Base-by-base conservation (phyloP, 2,888 invertebrate genomes). In the Dryobotodes eremita region DNA sequence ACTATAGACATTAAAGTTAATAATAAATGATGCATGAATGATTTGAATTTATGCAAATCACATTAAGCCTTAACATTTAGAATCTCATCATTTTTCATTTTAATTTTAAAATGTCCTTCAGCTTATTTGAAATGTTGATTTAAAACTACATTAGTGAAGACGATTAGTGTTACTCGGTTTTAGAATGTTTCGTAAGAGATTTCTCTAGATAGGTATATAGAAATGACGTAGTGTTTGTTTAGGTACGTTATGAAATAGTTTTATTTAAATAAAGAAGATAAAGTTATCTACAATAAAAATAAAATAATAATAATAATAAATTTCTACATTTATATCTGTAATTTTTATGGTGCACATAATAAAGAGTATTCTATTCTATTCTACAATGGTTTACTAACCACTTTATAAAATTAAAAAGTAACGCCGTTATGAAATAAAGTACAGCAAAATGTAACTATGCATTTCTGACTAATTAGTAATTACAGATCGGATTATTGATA, bases 11-110 rank as follows among this genome's bases (percentile, higher is more conserved):
- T 59, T 36, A 1, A 36, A 68, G 23, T 8, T 75, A 26, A 42
- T 75, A 71, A 79, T n/a, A n/a, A n/a, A n/a, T n/a, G n/a, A n/a
- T n/a, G n/a, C n/a, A n/a, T 61, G 7, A 78, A 68, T 82, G 73
- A 57, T 71, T 71, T 42, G 48, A 74, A 76, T 84, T 79, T 87
- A 89, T 89, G 80, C 75, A 80, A 89, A 89, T 88, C 42, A 71
- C 48, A 70, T 65, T 57, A 78, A 79, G 50, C 86, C 82, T 84
- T 86, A 79, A 79, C 90, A 87, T 89, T 89, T 82, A 73, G 66
- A 73, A 62, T 23, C 53, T 75, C 64, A 75, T 84, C 57, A 85
- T 88, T 74, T 69, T 82, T 85, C 75, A 86, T 77, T 75, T 71
- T 20, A 65, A 26, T 77, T 78, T 73, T 71, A 61, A 62, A 64